Evolutionary conservation across 2,797 vertebrate genomes (phyloP).

Genomic region (Acropternis orthonyx): DNA sequence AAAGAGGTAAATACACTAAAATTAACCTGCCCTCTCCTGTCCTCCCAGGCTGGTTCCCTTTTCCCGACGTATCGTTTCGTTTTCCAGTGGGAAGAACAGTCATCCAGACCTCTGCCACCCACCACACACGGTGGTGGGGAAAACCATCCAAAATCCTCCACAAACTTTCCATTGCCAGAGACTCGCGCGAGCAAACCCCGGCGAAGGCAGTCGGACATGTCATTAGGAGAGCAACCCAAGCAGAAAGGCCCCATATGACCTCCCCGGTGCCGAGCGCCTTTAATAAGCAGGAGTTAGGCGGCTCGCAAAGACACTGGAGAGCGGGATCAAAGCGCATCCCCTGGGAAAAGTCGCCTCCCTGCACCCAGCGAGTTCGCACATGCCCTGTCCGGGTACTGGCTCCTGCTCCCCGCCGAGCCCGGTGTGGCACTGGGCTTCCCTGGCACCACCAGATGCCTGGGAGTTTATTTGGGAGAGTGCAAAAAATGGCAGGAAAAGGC

Average conservation of each 20-base stretch:
- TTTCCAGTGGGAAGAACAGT: neutral
- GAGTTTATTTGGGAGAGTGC: neutral
- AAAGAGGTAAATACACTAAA: accelerated
- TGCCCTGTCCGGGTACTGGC: accelerated
- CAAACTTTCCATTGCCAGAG: constrained; percentile 3
- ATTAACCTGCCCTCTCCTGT: neutral
- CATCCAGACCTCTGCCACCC: neutral
- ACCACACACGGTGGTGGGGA: neutral
- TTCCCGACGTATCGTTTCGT: neutral
- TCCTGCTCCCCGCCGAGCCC: neutral
- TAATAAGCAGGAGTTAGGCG: neutral
- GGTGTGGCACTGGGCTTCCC: accelerated
- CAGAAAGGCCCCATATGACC: constrained; percentile 69
- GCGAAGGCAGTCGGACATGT: constrained; percentile 10
- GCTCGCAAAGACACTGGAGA: neutral
- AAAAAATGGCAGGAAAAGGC: neutral
- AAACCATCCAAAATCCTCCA: neutral
- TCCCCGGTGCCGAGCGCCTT: neutral
- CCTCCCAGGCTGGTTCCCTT: neutral
- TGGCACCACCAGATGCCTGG: neutral
- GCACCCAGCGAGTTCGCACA: neutral
- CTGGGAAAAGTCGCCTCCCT: accelerated
- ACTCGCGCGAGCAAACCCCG: neutral
- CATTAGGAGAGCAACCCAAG: constrained; percentile 54
- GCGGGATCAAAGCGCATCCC: neutral